Base-by-base conservation (phyloP, 1,140 invertebrate genomes). In the Whitmania pigra region DNA sequence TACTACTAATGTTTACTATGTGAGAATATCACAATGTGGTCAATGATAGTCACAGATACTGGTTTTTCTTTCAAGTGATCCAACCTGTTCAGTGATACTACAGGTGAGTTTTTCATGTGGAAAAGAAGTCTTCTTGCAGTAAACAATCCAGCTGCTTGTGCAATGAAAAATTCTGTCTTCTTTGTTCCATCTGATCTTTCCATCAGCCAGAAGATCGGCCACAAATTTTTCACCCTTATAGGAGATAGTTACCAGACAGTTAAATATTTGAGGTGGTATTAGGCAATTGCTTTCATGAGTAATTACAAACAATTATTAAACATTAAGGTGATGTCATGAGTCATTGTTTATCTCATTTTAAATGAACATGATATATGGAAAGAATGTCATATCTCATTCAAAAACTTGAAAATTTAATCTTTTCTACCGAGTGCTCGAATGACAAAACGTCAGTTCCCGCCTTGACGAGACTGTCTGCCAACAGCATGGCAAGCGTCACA, bases 131-230 rank as follows among this genome's bases (percentile, higher is more conserved):
- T 90, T 86, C 78, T 93, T 93, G 79, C 92, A 94, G 78, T 92
- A 88, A 77, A 91, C 90, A 0, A 91, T 91, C 92, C 91, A 94
- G 5, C 91, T 89, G 77, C 90, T 92, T 27, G 91, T 91, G n/a
- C 90, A 91, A 73, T 88, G 87, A 81, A 93, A 94, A 76, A 91
- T 86, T 74, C 91, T 88, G 80, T 90, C 88, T 68, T 89, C 90
- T 83, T 92, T 90, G 81, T 90, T 88, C 73, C 90, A 92, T 79
- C 88, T 87, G 72, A 94, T 94, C 85, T 90, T 91, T 43, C 92
- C 92, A 85, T 90, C 90, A 57, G 87, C 79, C 75, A 92, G 83
- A 27, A 94, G 83, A 82, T 94, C 91, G 40, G 90, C 92, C 73
- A 89, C 87, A 84, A 94, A 94, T 78, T 89, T 90, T 83, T 92